These are phyloP conservation scores for Aurelia sp. DNA, from an alignment of 30 jellyfish, hydroid and myxozoan species.

Conservation along the genomic window DNA sequence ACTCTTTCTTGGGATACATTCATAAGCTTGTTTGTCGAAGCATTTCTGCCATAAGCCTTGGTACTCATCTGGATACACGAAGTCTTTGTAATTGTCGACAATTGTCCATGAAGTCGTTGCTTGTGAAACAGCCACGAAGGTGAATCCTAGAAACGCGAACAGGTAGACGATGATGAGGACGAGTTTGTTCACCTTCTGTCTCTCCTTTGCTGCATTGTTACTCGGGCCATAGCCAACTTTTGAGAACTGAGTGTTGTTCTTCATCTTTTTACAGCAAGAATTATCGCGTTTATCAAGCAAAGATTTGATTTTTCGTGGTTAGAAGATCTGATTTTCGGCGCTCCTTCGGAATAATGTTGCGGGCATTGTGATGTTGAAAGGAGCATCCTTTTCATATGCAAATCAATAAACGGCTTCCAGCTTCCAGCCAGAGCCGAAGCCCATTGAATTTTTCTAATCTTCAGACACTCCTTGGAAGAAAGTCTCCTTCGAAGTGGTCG, in stretches of 20 bases:
- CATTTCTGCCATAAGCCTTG: slow-evolving; percentile 80
- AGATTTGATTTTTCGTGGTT: no score
- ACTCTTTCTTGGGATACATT: slow-evolving; percentile 56
- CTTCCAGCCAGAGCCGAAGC: no score
- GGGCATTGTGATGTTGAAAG: neutral
- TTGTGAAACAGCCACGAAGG: slow-evolving; percentile 73
- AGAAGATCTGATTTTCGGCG: neutral
- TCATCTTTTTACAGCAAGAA: slow-evolving; percentile 9
- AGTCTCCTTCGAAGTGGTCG: no score
- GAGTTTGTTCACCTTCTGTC: slow-evolving; percentile 31
- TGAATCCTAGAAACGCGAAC: slow-evolving; percentile 61
- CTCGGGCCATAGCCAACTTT: slow-evolving; percentile 45
- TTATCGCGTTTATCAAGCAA: no score
- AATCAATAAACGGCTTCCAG: neutral
- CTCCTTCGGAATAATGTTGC: slow-evolving; percentile 28
- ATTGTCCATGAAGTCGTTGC: slow-evolving; percentile 80
- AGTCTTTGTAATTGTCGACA: slow-evolving; percentile 65
- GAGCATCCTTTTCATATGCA: slow-evolving; percentile 5
- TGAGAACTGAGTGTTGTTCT: slow-evolving; percentile 1
- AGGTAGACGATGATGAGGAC: slow-evolving; percentile 51
- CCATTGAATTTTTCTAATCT: no score
- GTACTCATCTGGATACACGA: slow-evolving; percentile 69
- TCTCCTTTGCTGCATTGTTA: neutral
- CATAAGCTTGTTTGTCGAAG: slow-evolving; percentile 45
- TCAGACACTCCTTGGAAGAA: no score